Percentiles rank a stretch among this genome's conserved stretches.
Evolutionary conservation across 2,888 invertebrate genomes (phyloP).

Genomic region (Epirrita christyi): DNA sequence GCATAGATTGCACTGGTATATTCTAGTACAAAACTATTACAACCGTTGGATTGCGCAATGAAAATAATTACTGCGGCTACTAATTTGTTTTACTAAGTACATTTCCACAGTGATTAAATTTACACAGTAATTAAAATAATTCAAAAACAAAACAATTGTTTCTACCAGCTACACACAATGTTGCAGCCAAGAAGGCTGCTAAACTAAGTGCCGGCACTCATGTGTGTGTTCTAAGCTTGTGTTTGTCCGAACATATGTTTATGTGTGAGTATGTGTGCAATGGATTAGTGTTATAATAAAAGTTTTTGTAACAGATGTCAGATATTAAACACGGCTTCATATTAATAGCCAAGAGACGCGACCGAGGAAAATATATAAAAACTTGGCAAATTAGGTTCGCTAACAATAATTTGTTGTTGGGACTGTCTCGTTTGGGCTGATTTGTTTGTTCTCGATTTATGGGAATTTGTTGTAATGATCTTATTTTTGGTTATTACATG

Average conservation of each 20-base stretch:
- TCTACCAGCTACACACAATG: constrained; percentile 57
- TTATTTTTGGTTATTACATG: constrained; percentile 25
- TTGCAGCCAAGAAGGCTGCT: constrained; percentile 61
- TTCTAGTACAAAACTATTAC: background rate
- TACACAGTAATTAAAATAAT: constrained; percentile 15
- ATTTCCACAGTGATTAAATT: background rate
- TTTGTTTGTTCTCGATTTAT: constrained; percentile 65
- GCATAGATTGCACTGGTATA: background rate
- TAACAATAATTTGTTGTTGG: constrained; percentile 66
- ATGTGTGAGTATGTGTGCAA: constrained; percentile 68
- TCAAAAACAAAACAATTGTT: constrained; percentile 16
- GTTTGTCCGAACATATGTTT: constrained; percentile 44
- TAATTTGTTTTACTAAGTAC: background rate
- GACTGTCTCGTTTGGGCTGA: constrained; percentile 59
- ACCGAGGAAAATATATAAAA: constrained; percentile 80
- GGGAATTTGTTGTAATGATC: constrained; percentile 36
- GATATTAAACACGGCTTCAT: constrained; percentile 83
- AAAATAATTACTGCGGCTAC: background rate
- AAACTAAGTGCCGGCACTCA: constrained; percentile 72
- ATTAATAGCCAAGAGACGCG: constrained; percentile 77
- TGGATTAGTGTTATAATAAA: constrained; percentile 85
- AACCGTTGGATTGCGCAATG: background rate
- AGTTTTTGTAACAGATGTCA: constrained; percentile 85
- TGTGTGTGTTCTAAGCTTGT: constrained; percentile 62
- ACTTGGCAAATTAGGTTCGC: constrained; percentile 76